phyloP scores from a whole-genome alignment of 35 echinoderm and acorn worm genomes.

The Chiridota heheva region DNA sequence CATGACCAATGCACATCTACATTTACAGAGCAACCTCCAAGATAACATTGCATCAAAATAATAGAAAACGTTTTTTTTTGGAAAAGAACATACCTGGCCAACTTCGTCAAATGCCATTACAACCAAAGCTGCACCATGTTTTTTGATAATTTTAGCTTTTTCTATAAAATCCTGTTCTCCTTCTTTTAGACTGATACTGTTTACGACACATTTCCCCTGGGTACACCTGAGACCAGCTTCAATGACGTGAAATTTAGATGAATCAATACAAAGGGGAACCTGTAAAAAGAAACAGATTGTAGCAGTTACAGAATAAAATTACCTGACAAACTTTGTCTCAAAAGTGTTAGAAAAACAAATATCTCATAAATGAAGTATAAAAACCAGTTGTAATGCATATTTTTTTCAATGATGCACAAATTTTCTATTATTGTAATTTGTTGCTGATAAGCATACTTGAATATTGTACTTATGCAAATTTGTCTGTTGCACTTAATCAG shows the following conservation, averaged over 20 bases:
- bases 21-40: too few relatives aligned
- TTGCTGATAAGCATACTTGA: too few relatives aligned
- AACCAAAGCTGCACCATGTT: slow-evolving; percentile 95
- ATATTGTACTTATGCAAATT: too few relatives aligned
- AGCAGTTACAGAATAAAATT: not conserved
- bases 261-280: slow-evolving; percentile 96
- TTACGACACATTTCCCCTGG: slow-evolving; percentile 97
- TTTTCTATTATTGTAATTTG: too few relatives aligned
- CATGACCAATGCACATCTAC: too few relatives aligned
- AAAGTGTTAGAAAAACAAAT: not conserved
- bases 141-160: slow-evolving; percentile 83
- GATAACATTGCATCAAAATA: too few relatives aligned
- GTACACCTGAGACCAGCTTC: slow-evolving; percentile 92
- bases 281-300: not conserved
- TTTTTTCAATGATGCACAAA: too few relatives aligned
- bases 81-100: slow-evolving; percentile 93
- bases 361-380: too few relatives aligned
- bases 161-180: slow-evolving; percentile 89
- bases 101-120: slow-evolving; percentile 99
- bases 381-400: too few relatives aligned
- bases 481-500: too few relatives aligned
- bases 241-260: slow-evolving; percentile 95
- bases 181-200: slow-evolving; percentile 99
- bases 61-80: too few relatives aligned
- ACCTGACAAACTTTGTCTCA: too few relatives aligned